A percentile compares a stretch with the other conserved stretches of the same genome.
phyloP scores from a whole-genome alignment of 1,140 invertebrate species.

The Belonocnema kinseyi region DNA sequence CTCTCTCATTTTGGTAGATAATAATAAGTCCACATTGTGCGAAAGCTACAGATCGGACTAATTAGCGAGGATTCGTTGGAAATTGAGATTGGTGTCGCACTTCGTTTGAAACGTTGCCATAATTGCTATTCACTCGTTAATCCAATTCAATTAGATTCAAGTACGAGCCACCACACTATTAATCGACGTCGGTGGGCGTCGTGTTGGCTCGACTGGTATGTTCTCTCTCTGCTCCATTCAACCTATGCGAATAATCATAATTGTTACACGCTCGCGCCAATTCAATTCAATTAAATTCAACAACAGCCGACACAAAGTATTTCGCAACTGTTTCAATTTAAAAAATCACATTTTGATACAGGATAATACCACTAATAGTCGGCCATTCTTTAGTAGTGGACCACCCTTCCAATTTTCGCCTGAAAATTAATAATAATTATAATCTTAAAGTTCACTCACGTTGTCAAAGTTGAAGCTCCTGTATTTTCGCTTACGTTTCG shows the following conservation, averaged over 20 bases:
- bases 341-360: background rate
- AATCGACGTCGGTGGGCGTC: conserved; percentile 47
- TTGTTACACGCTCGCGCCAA: conserved; percentile 56
- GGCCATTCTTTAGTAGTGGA: too few species aligned
- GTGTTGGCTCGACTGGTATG: conserved; percentile 36
- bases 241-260: conserved; percentile 54
- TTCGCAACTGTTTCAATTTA: background rate
- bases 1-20: too few species aligned
- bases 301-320: conserved; percentile 24
- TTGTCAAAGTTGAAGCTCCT: too few species aligned
- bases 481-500: too few species aligned
- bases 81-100: conserved; percentile 20
- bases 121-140: conserved; percentile 53
- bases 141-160: conserved; percentile 53
- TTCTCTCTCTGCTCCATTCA: conserved; percentile 46
- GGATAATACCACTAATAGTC: too few species aligned
- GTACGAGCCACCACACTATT: conserved; percentile 46
- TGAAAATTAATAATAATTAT: too few species aligned
- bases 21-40: background rate
- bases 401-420: too few species aligned
- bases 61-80: conserved; percentile 18
- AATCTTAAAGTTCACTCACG: too few species aligned
- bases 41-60: background rate
- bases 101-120: conserved; percentile 33
- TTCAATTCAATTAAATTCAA: conserved; percentile 58